phyloP scores from a whole-genome alignment of 1,140 invertebrate genomes.

The Bicyclus anynana region DNA sequence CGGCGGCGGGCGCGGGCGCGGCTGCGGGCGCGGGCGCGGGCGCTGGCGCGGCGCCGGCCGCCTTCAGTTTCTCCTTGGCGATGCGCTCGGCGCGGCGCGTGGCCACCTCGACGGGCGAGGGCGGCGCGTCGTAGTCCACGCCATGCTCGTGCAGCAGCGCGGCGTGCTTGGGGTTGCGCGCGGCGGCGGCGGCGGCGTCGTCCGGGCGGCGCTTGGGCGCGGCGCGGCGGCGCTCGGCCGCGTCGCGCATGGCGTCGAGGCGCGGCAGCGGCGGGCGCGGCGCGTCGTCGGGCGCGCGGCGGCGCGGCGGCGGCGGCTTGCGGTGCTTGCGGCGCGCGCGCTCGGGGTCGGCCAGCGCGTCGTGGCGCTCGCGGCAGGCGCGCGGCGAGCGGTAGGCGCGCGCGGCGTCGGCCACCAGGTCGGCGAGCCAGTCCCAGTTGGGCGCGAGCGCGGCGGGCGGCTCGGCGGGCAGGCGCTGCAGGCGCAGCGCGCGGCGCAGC shows the following conservation, averaged over 20 bases:
- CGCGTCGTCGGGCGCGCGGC: slow-evolving; percentile 73
- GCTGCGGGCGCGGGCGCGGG: slow-evolving; percentile 12
- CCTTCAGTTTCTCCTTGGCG: slow-evolving; percentile 85
- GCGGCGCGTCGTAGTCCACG: slow-evolving; percentile 91
- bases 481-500: slow-evolving; percentile 89
- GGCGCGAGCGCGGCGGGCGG: slow-evolving; percentile 82
- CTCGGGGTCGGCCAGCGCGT: slow-evolving; percentile 94
- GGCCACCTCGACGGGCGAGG: slow-evolving; percentile 91
- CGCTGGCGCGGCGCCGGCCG: slow-evolving; percentile 32
- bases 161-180: slow-evolving; percentile 91
- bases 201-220: slow-evolving; percentile 85
- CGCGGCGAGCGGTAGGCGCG: slow-evolving; percentile 94
- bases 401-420: slow-evolving; percentile 91
- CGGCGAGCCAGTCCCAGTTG: slow-evolving; percentile 97
- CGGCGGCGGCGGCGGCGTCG: slow-evolving; percentile 83
- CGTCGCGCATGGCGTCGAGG: slow-evolving; percentile 88
- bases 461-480: slow-evolving; percentile 78
- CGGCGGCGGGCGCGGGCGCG: slow-evolving; percentile 1
- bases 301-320: slow-evolving; percentile 81
- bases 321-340: slow-evolving; percentile 90
- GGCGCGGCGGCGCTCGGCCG: slow-evolving; percentile 81
- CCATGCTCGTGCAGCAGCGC: slow-evolving; percentile 88
- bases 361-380: slow-evolving; percentile 91
- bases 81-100: slow-evolving; percentile 89
- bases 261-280: slow-evolving; percentile 75